A percentile compares a stretch with the other conserved stretches of the same genome.
Evolutionary conservation across 2,888 invertebrate genomes (phyloP).

Genomic region (Pollenia angustigena): DNA sequence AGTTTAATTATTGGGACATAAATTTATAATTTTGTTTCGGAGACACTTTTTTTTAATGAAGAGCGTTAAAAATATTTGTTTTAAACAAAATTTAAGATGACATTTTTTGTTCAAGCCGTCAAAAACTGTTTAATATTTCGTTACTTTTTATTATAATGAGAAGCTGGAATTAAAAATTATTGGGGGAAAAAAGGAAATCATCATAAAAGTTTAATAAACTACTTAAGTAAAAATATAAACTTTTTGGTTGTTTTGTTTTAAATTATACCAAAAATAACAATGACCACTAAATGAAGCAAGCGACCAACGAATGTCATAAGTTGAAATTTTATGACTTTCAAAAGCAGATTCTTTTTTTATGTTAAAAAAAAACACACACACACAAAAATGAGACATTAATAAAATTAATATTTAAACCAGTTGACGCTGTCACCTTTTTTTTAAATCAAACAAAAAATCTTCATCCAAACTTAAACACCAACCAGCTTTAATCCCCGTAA

Average conservation of each 20-base stretch:
- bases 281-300: conserved; percentile 67
- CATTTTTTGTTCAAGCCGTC: conserved; percentile 61
- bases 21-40: conserved; percentile 26
- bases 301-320: conserved; percentile 67
- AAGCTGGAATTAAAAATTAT: conserved; percentile 30
- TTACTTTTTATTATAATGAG: conserved; percentile 38
- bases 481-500: conserved; percentile 14
- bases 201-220: conserved; percentile 71
- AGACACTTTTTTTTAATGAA: conserved; percentile 38
- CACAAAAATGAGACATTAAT: conserved; percentile 56
- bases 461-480: background rate
- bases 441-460: conserved; percentile 1
- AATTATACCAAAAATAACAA: conserved; percentile 62
- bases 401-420: conserved; percentile 68
- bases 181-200: conserved; percentile 44
- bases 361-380: conserved; percentile 33
- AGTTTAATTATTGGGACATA: conserved; percentile 39
- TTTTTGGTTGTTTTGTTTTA: conserved; percentile 27
- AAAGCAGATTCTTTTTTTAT: conserved; percentile 31
- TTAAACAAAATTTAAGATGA: conserved; percentile 63
- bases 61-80: conserved; percentile 53
- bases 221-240: conserved; percentile 55
- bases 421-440: conserved; percentile 66
- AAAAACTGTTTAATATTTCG: conserved; percentile 45
- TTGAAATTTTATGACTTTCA: conserved; percentile 67